Conservation (phyloP, 2,797 vertebrate genomes). For the Champsocephalus gunnari region DNA sequence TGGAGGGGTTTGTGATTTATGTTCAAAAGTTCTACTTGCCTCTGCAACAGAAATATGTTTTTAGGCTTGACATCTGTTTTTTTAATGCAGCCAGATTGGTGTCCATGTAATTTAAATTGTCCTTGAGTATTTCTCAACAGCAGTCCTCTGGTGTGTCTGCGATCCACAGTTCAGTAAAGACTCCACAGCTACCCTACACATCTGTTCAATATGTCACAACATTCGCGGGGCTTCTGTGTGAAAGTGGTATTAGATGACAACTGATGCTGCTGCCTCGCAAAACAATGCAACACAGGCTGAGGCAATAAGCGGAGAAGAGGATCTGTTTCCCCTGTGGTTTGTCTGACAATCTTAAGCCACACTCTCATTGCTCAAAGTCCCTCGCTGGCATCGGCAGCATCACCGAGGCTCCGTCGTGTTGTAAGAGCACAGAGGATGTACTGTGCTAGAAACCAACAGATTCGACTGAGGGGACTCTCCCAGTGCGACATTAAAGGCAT, state of each 20-base stretch:
- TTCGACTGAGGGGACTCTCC: conserved; percentile 34
- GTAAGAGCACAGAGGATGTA: conserved; percentile 44
- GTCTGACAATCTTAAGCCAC: conserved; percentile 71
- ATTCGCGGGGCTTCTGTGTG: conserved; percentile 43
- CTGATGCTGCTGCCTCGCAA: conserved; percentile 41
- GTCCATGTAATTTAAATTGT: conserved; percentile 14
- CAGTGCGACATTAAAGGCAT: conserved; percentile 6
- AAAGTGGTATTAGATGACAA: conserved; percentile 58
- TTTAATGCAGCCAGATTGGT: conserved; percentile 19
- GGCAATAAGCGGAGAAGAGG: conserved; percentile 66
- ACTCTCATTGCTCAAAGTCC: conserved; percentile 71
- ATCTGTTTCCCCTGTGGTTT: conserved; percentile 67
- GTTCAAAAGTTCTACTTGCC: conserved; percentile 34
- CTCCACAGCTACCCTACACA: conserved; percentile 34
- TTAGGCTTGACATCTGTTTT: conserved; percentile 10
- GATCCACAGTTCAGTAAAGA: conserved; percentile 49
- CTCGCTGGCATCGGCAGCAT: conserved; percentile 55
- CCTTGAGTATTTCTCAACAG: conserved; percentile 15
- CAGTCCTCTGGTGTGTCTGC: conserved; percentile 30
- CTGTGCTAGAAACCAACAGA: conserved; percentile 37
- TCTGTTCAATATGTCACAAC: conserved; percentile 48
- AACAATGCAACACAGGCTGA: conserved; percentile 64
- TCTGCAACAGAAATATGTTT: conserved; percentile 33
- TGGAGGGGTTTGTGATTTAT: conserved; percentile 62
- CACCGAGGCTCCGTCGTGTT: conserved; percentile 58